Evolutionary conservation across 2,888 invertebrate species (phyloP).

Genomic region (Caenorhabditis plicata): DNA sequence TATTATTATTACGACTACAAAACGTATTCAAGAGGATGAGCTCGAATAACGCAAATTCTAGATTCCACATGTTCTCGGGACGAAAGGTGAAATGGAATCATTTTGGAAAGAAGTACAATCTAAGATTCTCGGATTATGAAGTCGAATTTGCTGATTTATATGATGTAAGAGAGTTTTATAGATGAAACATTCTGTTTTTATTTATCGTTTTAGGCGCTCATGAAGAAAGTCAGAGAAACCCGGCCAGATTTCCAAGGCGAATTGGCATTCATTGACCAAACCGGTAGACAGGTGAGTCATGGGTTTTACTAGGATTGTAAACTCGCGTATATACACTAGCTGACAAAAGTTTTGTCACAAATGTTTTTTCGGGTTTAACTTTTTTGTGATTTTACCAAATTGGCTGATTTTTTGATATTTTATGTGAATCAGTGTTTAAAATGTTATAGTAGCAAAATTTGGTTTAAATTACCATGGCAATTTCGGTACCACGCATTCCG

Average conservation of each 20-base stretch:
- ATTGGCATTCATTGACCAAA: conserved; percentile 58
- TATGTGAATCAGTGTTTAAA: too few species aligned
- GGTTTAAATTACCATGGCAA: too few species aligned
- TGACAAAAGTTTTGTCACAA: too few species aligned
- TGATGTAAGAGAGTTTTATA: conserved; percentile 56
- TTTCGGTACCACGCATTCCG: too few species aligned
- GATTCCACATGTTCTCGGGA: conserved; percentile 59
- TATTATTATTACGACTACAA: not conserved
- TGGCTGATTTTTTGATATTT: too few species aligned
- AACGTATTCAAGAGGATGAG: not conserved
- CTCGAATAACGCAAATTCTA: conserved; percentile 8
- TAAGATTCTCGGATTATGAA: conserved; percentile 57
- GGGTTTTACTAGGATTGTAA: too few species aligned
- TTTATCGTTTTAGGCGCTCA: conserved; percentile 43
- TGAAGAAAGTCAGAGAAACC: conserved; percentile 56
- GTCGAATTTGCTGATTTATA: conserved; percentile 58
- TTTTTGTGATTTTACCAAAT: too few species aligned
- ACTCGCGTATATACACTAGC: too few species aligned
- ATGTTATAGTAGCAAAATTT: too few species aligned
- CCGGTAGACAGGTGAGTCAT: conserved; percentile 53
- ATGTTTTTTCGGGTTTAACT: too few species aligned
- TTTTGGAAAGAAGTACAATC: conserved; percentile 60
- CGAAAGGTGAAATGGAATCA: conserved; percentile 60
- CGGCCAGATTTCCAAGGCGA: conserved; percentile 60
- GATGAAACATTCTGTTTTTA: too few species aligned